These are phyloP conservation scores for Leucophenga varia DNA, from an alignment of 1,140 invertebrate species.

Conservation along the genomic window DNA sequence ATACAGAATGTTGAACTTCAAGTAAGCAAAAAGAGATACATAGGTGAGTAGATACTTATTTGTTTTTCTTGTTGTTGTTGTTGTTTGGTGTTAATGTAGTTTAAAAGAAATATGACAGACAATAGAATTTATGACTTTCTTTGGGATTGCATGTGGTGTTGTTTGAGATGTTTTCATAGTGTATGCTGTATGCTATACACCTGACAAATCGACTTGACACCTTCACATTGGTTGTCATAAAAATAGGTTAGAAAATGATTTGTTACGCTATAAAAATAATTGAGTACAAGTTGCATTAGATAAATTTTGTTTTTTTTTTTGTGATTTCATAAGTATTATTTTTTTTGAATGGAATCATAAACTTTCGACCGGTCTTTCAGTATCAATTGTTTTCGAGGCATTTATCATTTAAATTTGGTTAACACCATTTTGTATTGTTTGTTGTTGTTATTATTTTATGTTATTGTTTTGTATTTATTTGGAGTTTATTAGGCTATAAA, in stretches of 20 bases:
- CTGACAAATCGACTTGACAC: conserved; percentile 53
- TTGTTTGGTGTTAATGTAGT: not conserved
- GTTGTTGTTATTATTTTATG: too few relatives aligned
- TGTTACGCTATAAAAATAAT: conserved; percentile 52
- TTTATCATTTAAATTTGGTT: conserved; percentile 13
- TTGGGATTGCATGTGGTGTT: conserved; percentile 25
- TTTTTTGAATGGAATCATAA: conserved; percentile 3
- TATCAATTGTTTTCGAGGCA: not conserved
- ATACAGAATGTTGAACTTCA: conserved; percentile 11
- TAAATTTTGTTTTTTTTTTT: not conserved
- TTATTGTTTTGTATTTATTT: too few relatives aligned
- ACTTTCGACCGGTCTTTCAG: conserved; percentile 8
- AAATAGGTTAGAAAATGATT: conserved; percentile 52
- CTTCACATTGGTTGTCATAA: conserved; percentile 38
- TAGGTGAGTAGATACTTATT: not conserved
- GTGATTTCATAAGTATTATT: conserved; percentile 1
- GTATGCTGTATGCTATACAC: too few relatives aligned
- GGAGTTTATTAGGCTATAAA: too few relatives aligned
- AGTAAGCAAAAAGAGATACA: conserved; percentile 2
- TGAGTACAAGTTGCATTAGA: conserved; percentile 40
- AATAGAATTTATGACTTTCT: too few relatives aligned
- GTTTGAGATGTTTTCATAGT: too few relatives aligned
- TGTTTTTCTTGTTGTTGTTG: conserved; percentile 23
- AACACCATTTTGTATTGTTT: too few relatives aligned
- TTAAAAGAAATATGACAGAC: too few relatives aligned